These are phyloP conservation scores for Carcharodon carcharias DNA, from an alignment of 2,797 vertebrate species.

Conservation along the genomic window DNA sequence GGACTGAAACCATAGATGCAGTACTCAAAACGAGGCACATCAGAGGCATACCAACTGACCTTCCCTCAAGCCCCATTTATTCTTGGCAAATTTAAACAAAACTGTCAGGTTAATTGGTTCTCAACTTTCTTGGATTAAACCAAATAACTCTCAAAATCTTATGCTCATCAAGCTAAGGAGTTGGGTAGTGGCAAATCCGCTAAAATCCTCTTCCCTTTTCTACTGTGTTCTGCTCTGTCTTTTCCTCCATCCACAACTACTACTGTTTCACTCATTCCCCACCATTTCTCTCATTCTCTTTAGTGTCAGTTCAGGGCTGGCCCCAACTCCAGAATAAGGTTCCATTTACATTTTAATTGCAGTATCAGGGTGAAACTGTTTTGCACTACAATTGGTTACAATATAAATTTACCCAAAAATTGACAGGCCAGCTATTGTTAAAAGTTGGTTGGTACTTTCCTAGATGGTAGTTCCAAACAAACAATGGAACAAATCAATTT, in stretches of 20 bases:
- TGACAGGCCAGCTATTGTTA: background rate
- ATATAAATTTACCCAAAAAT: background rate
- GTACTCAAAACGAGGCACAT: background rate
- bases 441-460: background rate
- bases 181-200: background rate
- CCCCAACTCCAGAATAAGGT: background rate
- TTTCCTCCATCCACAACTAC: background rate
- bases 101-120: background rate
- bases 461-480: background rate
- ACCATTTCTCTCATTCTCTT: background rate
- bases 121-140: background rate
- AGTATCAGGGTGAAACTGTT: background rate
- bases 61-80: background rate
- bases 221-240: background rate
- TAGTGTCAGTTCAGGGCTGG: background rate
- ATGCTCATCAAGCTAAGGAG: background rate
- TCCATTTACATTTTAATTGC: background rate
- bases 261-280: background rate
- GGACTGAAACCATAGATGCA: background rate
- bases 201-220: background rate
- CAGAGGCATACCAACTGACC: background rate
- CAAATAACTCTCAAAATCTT: background rate
- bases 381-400: background rate
- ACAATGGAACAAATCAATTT: background rate
- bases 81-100: background rate